Percentiles rank a stretch among this genome's conserved stretches.
phyloP scores from a whole-genome alignment of 2,888 invertebrate species.

The Poecilobothrus nobilitatus region DNA sequence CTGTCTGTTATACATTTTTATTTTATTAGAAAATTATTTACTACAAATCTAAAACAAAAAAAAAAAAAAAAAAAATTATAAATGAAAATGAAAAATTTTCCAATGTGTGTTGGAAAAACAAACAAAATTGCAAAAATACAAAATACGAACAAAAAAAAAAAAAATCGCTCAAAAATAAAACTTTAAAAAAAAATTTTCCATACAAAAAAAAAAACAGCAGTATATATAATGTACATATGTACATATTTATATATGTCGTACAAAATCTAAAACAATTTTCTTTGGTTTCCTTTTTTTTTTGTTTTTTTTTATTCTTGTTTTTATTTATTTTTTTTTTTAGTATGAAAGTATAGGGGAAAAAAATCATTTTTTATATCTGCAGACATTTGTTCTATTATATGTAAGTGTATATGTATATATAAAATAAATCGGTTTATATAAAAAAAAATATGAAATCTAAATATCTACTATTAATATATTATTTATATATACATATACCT shows the following conservation, averaged over 20 bases:
- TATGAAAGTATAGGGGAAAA: neutral
- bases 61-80: neutral
- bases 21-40: slow-evolving; percentile 3
- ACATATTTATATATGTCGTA: too few species aligned
- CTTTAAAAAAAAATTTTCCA: too few species aligned
- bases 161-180: neutral
- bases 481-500: too few species aligned
- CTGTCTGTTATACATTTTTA: neutral
- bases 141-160: neutral
- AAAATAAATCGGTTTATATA: too few species aligned
- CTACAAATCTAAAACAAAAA: neutral
- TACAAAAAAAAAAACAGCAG: too few species aligned
- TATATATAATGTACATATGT: too few species aligned
- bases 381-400: neutral
- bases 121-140: neutral
- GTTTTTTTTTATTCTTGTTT: neutral
- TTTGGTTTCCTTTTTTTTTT: neutral
- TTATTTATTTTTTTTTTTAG: too few species aligned
- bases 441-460: too few species aligned
- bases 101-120: slow-evolving; percentile 1
- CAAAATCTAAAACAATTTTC: neutral
- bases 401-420: too few species aligned
- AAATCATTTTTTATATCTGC: neutral
- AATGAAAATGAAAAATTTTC: neutral
- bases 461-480: too few species aligned